These are phyloP conservation scores for Drosophila baimaii DNA, from an alignment of 1,140 invertebrate genomes.

Conservation along the genomic window DNA sequence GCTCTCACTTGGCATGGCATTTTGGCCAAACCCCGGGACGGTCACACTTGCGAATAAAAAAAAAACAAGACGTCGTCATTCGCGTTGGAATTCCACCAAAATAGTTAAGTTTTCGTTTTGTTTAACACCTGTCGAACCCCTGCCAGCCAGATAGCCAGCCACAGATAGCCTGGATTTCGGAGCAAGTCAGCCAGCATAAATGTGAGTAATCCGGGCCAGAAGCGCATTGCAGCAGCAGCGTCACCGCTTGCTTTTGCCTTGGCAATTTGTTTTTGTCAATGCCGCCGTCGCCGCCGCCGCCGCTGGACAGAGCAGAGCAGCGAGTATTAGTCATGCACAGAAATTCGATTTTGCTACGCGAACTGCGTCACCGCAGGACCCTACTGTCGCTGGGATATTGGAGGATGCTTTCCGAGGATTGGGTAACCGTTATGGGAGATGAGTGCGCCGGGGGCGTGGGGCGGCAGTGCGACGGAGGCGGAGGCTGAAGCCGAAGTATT, in stretches of 20 bases:
- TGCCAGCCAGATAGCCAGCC: conserved; percentile 3
- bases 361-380: conserved; percentile 47
- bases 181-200: conserved; percentile 45
- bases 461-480: neutral
- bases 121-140: conserved; percentile 14
- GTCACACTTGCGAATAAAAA: conserved; percentile 29
- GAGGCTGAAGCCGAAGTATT: neutral
- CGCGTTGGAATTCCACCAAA: conserved; percentile 45
- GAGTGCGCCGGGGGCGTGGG: neutral
- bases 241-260: conserved; percentile 10
- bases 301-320: conserved; percentile 8
- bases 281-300: conserved; percentile 14
- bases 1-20: neutral
- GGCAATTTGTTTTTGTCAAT: conserved; percentile 67
- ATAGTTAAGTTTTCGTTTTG: conserved; percentile 47
- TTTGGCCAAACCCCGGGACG: neutral
- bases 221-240: conserved; percentile 2
- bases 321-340: conserved; percentile 64
- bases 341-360: conserved; percentile 40
- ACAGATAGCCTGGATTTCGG: conserved; percentile 23
- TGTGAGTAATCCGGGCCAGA: conserved; percentile 54
- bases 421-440: conserved; percentile 4
- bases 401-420: neutral
- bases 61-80: conserved; percentile 55
- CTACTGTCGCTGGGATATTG: neutral